Evolutionary conservation across 2,888 invertebrate species (phyloP), one percentile per base, ranked within the genome.

Genomic region (Stenolophus ochropezus): DNA sequence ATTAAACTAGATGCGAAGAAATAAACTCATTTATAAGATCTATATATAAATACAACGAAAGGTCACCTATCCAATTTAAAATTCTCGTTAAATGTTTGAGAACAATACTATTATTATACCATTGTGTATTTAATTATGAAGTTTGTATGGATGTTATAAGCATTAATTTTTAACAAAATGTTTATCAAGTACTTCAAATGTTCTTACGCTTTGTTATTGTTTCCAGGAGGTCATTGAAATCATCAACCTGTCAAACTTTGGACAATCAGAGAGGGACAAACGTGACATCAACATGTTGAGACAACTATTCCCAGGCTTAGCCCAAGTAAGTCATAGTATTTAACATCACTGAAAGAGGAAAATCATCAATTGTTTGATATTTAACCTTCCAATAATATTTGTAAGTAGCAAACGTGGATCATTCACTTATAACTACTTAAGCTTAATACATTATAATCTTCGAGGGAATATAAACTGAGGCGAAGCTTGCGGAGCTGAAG

Each of bases 141-240:
- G 11, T 42, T 42, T 42, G 11, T 8, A 42, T 8, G 33, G 11
- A 33, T 4, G 8, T 33, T 4, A 33, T 42, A 42, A 42, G 11
- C 4, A 11, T 6, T 42, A 42, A 42, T 42, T n/a, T n/a, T n/a
- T n/a, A n/a, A 8, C 11, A 42, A 6, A 8, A 42, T 11, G 11
- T 42, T 42, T 42, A 42, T 42, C 33, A 58, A 2, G 23, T 23
- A 8, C 11, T 42, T 42, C 8, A 42, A 42, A 1, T 42, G 11
- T 42, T 11, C 33, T 42, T 42, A 42, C 4, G 11, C n/a, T 21
- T 56, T 8, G 18, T 21, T 4, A 21, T 51, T 53, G 27, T 80
- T 81, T 81, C 1, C 74, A 81, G 81, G 81, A 81, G 56, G 65
- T 81, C 27, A 81, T 81, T 75, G 81, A 81, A 75, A 81, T 81